Percentiles rank a stretch among this genome's conserved stretches.
Evolutionary conservation across 1,140 invertebrate genomes (phyloP).

Genomic region (Drosophila burlai): DNA sequence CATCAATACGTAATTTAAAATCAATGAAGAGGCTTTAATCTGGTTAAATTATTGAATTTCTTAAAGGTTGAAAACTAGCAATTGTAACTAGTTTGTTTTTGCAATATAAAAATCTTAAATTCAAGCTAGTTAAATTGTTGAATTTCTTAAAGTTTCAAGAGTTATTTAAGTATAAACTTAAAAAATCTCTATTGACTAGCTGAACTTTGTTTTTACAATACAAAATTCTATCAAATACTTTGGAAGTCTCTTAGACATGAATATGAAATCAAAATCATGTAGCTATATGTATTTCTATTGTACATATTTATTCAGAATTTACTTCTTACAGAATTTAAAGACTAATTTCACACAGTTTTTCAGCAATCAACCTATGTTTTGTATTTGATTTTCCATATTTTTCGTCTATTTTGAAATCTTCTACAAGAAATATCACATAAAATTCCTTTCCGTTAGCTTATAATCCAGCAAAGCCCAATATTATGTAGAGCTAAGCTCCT

Average conservation of each 20-base stretch:
- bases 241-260: background rate
- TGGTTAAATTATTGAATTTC: background rate
- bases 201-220: background rate
- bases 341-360: background rate
- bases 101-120: no score
- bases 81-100: no score
- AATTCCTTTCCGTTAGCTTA: background rate
- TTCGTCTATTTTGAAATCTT: background rate
- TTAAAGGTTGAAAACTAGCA: no score
- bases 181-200: background rate
- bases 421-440: background rate
- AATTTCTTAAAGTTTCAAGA: background rate
- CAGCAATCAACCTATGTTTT: background rate
- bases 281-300: background rate
- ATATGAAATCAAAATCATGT: background rate
- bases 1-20: constrained; percentile 7
- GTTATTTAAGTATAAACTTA: background rate
- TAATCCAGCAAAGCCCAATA: constrained; percentile 14
- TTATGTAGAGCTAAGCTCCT: constrained; percentile 10
- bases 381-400: background rate
- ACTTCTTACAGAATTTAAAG: rapidly evolving
- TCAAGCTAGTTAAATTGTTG: no score
- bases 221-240: background rate
- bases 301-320: background rate
- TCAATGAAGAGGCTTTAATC: background rate